Evolutionary conservation across 1,140 invertebrate species (phyloP).

Genomic region (Antheraea mylitta): DNA sequence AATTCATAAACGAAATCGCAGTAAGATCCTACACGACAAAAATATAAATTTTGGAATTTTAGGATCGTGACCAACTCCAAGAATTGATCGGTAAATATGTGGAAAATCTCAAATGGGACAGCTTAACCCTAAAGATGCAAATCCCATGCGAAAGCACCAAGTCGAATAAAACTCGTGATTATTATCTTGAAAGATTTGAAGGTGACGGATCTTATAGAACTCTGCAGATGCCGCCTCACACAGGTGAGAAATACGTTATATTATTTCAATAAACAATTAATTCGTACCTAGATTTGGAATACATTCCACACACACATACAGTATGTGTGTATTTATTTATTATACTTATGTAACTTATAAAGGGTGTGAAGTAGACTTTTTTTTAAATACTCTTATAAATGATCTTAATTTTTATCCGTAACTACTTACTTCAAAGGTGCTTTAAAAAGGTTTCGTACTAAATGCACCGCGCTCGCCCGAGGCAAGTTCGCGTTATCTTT

Average conservation of each 20-base stretch:
- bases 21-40: too few relatives aligned
- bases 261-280: neutral
- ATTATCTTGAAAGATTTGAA: constrained; percentile 55
- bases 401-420: too few relatives aligned
- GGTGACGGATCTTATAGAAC: constrained; percentile 60
- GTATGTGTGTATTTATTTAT: too few relatives aligned
- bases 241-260: constrained; percentile 29
- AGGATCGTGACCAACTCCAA: constrained; percentile 54
- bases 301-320: too few relatives aligned
- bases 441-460: too few relatives aligned
- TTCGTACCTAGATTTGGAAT: too few relatives aligned
- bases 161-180: constrained; percentile 46
- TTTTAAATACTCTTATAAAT: too few relatives aligned
- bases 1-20: neutral
- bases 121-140: constrained; percentile 56
- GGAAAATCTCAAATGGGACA: constrained; percentile 58
- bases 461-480: too few relatives aligned
- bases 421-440: too few relatives aligned
- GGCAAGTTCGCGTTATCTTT: too few relatives aligned
- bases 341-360: too few relatives aligned
- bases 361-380: too few relatives aligned
- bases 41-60: neutral
- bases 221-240: constrained; percentile 50
- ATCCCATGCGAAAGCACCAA: constrained; percentile 49
- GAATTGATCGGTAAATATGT: constrained; percentile 51